phyloP scores from a whole-genome alignment of 1,140 invertebrate genomes.

The Drosophila parvula region DNA sequence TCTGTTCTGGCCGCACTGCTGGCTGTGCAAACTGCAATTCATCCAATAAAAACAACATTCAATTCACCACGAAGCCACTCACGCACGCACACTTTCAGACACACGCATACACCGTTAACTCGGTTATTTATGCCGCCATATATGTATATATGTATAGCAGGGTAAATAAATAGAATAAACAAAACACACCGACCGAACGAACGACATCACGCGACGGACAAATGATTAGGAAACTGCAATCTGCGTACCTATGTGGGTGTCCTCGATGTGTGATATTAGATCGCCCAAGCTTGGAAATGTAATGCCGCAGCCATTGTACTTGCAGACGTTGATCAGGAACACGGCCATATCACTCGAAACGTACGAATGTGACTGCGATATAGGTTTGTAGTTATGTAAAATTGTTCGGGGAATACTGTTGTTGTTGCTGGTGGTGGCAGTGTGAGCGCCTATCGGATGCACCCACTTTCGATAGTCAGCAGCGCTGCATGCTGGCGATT shows the following conservation, averaged over 20 bases:
- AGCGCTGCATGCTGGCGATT: slow-evolving; percentile 33
- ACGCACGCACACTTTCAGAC: slow-evolving; percentile 14
- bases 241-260: slow-evolving; percentile 91
- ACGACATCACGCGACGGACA: slow-evolving; percentile 70
- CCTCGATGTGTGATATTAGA: slow-evolving; percentile 93
- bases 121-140: slow-evolving; percentile 39
- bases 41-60: slow-evolving; percentile 57
- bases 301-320: slow-evolving; percentile 93
- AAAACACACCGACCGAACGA: slow-evolving; percentile 66
- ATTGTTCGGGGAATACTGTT: slow-evolving; percentile 70
- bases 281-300: slow-evolving; percentile 91
- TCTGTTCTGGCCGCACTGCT: slow-evolving; percentile 17
- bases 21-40: slow-evolving; percentile 33
- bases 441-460: slow-evolving; percentile 50
- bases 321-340: slow-evolving; percentile 94
- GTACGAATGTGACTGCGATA: slow-evolving; percentile 77
- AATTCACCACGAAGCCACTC: slow-evolving; percentile 51
- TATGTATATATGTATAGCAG: slow-evolving; percentile 16
- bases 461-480: slow-evolving; percentile 46
- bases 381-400: slow-evolving; percentile 66
- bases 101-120: slow-evolving; percentile 6
- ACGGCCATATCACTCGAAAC: slow-evolving; percentile 87
- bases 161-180: slow-evolving; percentile 81
- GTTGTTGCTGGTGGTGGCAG: slow-evolving; percentile 41
- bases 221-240: slow-evolving; percentile 46